phyloP scores from a whole-genome alignment of 2,888 invertebrate species.

The Tortrix viridana region DNA sequence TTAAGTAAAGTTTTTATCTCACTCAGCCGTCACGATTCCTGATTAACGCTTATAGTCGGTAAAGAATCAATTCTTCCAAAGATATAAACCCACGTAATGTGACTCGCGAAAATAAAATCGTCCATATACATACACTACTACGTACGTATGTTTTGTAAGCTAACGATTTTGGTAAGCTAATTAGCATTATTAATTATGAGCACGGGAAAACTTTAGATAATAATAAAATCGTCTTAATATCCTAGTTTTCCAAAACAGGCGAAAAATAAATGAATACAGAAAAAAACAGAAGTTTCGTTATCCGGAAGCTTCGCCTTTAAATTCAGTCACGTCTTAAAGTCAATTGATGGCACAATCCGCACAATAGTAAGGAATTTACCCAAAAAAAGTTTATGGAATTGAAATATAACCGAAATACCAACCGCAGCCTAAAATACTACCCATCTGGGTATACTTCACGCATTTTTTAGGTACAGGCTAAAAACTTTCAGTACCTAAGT shows the following conservation, averaged over 20 bases:
- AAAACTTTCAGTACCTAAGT: no score
- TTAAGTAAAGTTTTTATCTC: background rate
- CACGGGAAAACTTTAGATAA: no score
- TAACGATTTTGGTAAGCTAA: no score
- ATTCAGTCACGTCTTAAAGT: conserved; percentile 27
- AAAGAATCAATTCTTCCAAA: conserved; percentile 8
- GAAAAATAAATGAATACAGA: conserved; percentile 17
- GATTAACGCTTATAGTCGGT: background rate
- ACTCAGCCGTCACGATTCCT: no score
- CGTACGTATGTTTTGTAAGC: no score
- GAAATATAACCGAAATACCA: conserved; percentile 1
- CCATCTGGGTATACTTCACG: no score
- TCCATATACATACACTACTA: conserved; percentile 7
- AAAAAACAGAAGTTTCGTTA: conserved; percentile 15
- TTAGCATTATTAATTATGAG: no score
- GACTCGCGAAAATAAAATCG: conserved; percentile 21
- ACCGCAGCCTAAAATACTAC: background rate
- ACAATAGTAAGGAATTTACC: conserved; percentile 23
- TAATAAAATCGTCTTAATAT: no score
- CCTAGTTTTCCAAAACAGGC: background rate
- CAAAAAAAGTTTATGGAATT: conserved; percentile 11
- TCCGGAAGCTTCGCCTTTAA: conserved; percentile 18
- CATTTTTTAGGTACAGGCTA: no score
- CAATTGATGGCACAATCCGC: conserved; percentile 25
- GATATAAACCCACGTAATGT: conserved; percentile 12